A percentile compares a stretch with the other conserved stretches of the same genome.
Evolutionary conservation across 2,113 vertebrate genomes (phyloP).

Genomic region (Marmota monax): DNA sequence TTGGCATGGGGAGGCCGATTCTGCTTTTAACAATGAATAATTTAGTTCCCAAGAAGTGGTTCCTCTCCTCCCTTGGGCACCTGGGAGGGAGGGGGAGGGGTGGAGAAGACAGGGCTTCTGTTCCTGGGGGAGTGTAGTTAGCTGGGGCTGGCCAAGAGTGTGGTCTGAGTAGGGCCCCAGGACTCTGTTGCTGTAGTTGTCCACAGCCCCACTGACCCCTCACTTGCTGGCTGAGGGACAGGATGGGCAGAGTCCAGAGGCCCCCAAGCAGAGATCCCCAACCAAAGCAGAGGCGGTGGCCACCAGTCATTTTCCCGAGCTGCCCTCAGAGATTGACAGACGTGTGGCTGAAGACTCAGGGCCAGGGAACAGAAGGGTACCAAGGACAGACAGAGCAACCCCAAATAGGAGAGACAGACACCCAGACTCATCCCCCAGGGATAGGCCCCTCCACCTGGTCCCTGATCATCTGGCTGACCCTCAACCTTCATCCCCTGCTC

Average conservation of each 20-base stretch:
- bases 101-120: not conserved
- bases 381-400: not conserved
- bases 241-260: not conserved
- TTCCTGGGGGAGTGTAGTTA: not conserved
- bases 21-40: not conserved
- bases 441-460: no score
- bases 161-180: fast-evolving
- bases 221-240: not conserved
- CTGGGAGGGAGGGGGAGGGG: not conserved
- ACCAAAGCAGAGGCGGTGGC: not conserved
- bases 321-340: not conserved
- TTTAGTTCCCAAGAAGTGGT: not conserved
- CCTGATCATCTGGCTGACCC: fast-evolving
- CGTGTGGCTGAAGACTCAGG: not conserved
- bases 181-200: not conserved
- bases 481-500: not conserved
- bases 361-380: not conserved
- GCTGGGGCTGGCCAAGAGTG: not conserved
- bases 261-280: no score
- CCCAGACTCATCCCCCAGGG: not conserved
- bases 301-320: not conserved
- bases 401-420: not conserved
- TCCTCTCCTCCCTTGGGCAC: not conserved
- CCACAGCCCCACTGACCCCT: not conserved
- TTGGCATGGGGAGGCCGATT: not conserved